Base-by-base conservation (phyloP, 2,888 invertebrate genomes). In the Lithodes maja region DNA sequence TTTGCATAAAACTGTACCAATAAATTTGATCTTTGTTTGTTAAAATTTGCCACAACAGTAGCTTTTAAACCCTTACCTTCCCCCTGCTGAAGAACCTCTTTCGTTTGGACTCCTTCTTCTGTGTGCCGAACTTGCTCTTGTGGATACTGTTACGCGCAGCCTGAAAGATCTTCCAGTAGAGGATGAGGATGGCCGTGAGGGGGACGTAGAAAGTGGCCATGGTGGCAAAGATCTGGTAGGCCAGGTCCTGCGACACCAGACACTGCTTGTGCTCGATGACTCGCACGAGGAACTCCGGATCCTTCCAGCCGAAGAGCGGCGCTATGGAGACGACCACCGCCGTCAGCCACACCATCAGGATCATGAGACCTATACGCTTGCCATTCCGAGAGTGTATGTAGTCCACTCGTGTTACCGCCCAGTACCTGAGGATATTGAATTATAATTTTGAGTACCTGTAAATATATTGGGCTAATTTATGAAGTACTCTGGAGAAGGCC, bases 81-180 rank as follows among this genome's bases (percentile, higher is more conserved):
- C 77, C 68, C 52, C 75, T 80, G 68, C 78, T 87, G 3, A 69
- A 78, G 1, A 49, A 50, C 12, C 77, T 82, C 75, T 77, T 55
- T 77, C 77, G 55, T 2, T 74, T 50, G 5, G 61, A 68, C 33
- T 33, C 33, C 33, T 68, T 15, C 17, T 90, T 85, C 83, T 84
- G 85, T 71, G 71, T 77, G 7, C 88, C 90, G 12, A 83, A 71
- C n/a, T 83, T 79, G 50, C 68, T 85, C 52, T 90, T 87, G 87
- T 97, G 95, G 93, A 98, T 98, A 93, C 98, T 95, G 94, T 96
- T 96, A 89, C 98, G 95, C 1, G 99, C 99, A 74, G 97, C 97
- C 94, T 98, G 97, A 94, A 98, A 99, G 94, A 99, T 99, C 95
- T 98, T 98, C 97, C 98, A 98, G 94, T 99, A 99, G 68, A 99